Conservation (phyloP, 2,797 vertebrate species). For the Brachyrhaphis roseni region DNA sequence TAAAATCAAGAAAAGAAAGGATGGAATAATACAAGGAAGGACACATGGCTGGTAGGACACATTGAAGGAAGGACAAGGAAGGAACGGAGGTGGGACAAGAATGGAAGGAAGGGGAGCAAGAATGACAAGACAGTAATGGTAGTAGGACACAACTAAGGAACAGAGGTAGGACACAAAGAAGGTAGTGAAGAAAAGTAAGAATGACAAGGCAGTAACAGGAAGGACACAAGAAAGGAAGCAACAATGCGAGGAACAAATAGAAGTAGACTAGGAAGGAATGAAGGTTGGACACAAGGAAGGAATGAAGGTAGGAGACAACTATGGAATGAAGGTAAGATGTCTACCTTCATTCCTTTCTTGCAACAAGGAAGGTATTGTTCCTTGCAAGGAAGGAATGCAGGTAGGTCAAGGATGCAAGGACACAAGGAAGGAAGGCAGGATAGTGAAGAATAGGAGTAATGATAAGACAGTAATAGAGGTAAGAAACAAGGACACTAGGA, state of each 20-base stretch:
- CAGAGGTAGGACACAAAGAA: neutral
- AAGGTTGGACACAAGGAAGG: neutral
- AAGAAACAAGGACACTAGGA: too few species aligned
- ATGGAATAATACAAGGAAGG: neutral
- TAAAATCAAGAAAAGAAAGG: neutral
- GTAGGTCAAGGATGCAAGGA: neutral
- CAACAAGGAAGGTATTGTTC: too few species aligned
- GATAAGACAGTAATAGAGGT: neutral
- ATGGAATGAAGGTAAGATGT: neutral
- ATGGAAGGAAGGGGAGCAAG: neutral
- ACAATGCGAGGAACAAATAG: neutral
- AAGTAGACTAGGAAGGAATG: neutral
- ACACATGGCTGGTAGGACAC: neutral
- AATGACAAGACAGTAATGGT: neutral
- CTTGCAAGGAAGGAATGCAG: neutral
- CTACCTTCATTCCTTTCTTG: too few species aligned
- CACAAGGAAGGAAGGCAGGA: neutral
- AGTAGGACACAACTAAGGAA: neutral
- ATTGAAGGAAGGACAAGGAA: neutral
- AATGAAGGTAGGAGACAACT: neutral
- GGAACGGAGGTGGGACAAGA: neutral
- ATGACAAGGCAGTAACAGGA: neutral
- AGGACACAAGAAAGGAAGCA: neutral
- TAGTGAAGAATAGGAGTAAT: neutral
- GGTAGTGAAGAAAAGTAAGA: neutral